Evolutionary conservation across 2,888 invertebrate genomes (phyloP).

Genomic region (Caenorhabditis becei): DNA sequence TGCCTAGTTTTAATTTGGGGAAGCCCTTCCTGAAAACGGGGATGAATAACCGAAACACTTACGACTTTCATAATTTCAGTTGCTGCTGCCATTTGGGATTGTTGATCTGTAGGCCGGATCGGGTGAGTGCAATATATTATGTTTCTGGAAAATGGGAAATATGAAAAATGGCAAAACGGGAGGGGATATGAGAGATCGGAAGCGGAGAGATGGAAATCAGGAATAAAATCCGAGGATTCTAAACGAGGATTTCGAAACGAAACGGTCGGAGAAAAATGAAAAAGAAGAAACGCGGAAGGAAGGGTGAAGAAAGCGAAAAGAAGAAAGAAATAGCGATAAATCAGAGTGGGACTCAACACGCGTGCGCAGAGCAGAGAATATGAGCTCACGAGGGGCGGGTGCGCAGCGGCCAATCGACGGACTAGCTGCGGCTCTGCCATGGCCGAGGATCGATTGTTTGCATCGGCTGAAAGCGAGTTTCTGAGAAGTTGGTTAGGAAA

Average conservation of each 20-base stretch:
- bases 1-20: neutral
- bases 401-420: neutral
- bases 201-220: no score
- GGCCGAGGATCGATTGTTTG: neutral
- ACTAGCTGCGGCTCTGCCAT: constrained; percentile 1
- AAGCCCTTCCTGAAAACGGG: constrained; percentile 14
- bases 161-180: neutral
- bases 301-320: neutral
- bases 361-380: neutral
- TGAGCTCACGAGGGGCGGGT: constrained; percentile 29
- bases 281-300: neutral
- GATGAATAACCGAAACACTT: constrained; percentile 6
- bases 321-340: constrained; percentile 7
- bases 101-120: neutral
- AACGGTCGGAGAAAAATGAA: neutral
- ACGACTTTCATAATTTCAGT: constrained; percentile 34
- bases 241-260: neutral
- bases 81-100: constrained; percentile 25
- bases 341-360: constrained; percentile 14
- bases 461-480: no score
- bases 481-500: no score
- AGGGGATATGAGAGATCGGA: neutral
- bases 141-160: constrained; percentile 17
- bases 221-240: no score
- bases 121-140: constrained; percentile 8